phyloP scores from a whole-genome alignment of 1,140 invertebrate species.

The Triops cancriformis region DNA sequence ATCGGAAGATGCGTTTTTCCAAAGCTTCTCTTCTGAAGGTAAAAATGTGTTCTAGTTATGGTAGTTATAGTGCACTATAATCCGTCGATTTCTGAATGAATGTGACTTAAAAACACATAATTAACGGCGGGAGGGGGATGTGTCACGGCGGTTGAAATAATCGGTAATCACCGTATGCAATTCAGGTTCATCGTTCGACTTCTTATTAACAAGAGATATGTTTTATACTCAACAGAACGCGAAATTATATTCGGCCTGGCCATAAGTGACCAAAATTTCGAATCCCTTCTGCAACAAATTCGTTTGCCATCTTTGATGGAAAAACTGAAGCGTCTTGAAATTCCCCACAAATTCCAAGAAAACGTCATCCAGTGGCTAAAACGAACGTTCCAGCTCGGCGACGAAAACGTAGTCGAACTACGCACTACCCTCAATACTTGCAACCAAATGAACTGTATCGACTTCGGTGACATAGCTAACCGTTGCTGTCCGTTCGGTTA shows the following conservation, averaged over 20 bases:
- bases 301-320: not conserved
- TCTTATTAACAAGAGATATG: not conserved
- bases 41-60: not conserved
- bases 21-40: not conserved
- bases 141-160: too few species aligned
- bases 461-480: constrained; percentile 11
- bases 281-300: not conserved
- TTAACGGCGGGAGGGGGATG: too few species aligned
- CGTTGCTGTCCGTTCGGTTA: constrained; percentile 19
- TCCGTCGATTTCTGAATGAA: not conserved
- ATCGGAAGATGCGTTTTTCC: not conserved
- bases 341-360: not conserved
- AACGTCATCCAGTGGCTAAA: not conserved
- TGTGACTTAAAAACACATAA: not conserved
- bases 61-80: not conserved
- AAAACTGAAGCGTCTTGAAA: not conserved
- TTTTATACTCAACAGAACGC: not conserved
- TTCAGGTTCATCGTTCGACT: too few species aligned
- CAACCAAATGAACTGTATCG: not conserved
- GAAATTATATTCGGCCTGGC: not conserved
- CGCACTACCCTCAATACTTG: not conserved
- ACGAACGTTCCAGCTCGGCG: not conserved
- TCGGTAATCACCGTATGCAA: too few species aligned
- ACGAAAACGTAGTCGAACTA: not conserved
- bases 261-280: not conserved